Conservation (phyloP, 2,888 invertebrate genomes). For the Drosophila paramelanica region DNA sequence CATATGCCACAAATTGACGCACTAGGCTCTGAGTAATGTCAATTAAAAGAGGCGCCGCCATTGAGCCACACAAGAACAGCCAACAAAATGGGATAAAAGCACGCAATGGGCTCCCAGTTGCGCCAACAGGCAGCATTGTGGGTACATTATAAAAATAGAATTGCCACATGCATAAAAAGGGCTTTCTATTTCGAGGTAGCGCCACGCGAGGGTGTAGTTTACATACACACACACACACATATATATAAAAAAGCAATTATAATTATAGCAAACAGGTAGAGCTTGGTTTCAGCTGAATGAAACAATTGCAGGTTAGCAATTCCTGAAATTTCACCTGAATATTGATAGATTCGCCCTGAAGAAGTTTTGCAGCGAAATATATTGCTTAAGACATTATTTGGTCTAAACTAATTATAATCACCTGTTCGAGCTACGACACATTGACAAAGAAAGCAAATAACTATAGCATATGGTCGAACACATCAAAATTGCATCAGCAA, state of each 20-base stretch:
- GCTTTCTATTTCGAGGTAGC: constrained; percentile 37
- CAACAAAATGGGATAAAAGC: constrained; percentile 48
- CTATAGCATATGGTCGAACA: constrained; percentile 7
- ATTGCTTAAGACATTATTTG: too few species aligned
- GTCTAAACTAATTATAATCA: constrained; percentile 9
- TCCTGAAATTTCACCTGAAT: constrained; percentile 7
- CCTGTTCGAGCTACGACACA: neutral
- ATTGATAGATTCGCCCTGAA: neutral
- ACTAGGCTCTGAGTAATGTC: constrained; percentile 45
- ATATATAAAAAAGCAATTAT: constrained; percentile 28
- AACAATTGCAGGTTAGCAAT: constrained; percentile 8
- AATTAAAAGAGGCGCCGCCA: constrained; percentile 51
- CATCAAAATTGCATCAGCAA: constrained; percentile 52
- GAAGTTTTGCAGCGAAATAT: neutral
- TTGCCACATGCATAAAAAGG: constrained; percentile 33
- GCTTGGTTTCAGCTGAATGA: constrained; percentile 20
- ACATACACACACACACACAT: neutral
- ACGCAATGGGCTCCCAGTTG: constrained; percentile 49
- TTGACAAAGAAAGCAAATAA: constrained; percentile 37
- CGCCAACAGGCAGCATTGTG: neutral
- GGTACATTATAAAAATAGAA: constrained; percentile 40
- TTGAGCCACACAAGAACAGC: neutral
- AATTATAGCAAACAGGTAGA: constrained; percentile 17
- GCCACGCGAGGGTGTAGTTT: neutral
- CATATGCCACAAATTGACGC: constrained; percentile 35